Conservation (phyloP, 2,888 invertebrate genomes). For the Bembecia ichneumoniformis region DNA sequence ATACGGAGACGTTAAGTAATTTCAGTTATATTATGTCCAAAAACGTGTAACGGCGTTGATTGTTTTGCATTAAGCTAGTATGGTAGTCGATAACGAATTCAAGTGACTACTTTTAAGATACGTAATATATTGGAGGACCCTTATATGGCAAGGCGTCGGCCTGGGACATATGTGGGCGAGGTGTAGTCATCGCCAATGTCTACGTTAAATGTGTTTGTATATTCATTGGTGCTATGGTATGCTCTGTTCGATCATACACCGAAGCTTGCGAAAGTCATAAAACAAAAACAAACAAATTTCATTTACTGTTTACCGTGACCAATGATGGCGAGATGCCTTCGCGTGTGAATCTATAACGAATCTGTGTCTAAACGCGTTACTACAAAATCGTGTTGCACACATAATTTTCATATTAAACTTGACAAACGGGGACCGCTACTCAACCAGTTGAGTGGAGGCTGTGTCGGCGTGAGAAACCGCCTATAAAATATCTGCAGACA, state of each 20-base stretch:
- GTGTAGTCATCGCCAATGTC: constrained; percentile 28
- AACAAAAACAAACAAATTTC: neutral
- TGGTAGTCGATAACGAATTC: constrained; percentile 50
- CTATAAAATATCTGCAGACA: constrained; percentile 7
- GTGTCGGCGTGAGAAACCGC: constrained; percentile 22
- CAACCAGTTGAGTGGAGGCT: constrained; percentile 6
- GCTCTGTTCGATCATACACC: neutral
- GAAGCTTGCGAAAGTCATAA: neutral
- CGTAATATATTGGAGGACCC: constrained; percentile 23
- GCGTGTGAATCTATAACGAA: neutral
- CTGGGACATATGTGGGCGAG: constrained; percentile 38
- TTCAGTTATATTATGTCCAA: constrained; percentile 23
- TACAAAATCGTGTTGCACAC: constrained; percentile 10
- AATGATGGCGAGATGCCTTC: neutral
- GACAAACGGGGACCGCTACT: constrained; percentile 12
- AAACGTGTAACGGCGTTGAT: constrained; percentile 41
- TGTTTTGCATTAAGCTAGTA: constrained; percentile 23
- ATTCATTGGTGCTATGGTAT: neutral
- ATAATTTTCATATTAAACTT: constrained; percentile 25
- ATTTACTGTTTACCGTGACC: neutral
- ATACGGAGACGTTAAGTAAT: constrained; percentile 21
- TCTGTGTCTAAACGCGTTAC: neutral
- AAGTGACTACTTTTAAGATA: constrained; percentile 26
- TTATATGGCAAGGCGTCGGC: constrained; percentile 31
- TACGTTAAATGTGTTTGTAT: constrained; percentile 14